Conservation (phyloP, 2,113 vertebrate genomes). For the Cyanocitta stelleri region DNA sequence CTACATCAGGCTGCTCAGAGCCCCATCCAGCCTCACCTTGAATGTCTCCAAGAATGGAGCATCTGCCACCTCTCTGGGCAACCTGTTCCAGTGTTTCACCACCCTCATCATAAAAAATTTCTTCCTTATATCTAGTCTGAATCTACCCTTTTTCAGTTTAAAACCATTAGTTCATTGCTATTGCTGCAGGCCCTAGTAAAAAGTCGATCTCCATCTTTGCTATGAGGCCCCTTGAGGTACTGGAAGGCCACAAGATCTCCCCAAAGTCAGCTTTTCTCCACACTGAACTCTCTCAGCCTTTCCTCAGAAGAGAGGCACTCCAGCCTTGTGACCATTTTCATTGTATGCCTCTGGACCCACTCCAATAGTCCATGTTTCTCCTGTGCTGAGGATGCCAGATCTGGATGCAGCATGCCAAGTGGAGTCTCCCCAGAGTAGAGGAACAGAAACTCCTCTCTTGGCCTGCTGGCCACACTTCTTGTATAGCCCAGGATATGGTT, state of each 20-base stretch:
- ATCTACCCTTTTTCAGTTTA: neutral
- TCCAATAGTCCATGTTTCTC: neutral
- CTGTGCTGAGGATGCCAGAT: neutral
- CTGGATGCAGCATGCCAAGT: neutral
- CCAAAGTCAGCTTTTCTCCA: neutral
- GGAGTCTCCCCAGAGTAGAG: neutral
- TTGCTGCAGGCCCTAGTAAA: neutral
- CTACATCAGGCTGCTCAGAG: neutral
- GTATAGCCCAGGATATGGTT: neutral
- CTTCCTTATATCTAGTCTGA: neutral
- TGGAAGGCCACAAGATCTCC: neutral
- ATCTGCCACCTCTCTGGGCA: neutral
- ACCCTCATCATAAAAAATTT: neutral
- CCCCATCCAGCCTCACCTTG: neutral
- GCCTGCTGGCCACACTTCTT: neutral
- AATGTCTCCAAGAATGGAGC: neutral
- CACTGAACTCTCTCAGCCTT: neutral
- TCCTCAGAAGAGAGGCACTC: neutral
- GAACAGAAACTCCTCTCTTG: neutral
- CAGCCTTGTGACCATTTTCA: neutral
- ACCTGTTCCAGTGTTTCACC: neutral
- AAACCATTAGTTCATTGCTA: neutral
- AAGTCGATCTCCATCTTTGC: neutral
- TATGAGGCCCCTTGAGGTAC: neutral
- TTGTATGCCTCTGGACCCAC: fast-evolving